A percentile compares a stretch with the other conserved stretches of the same genome.
Evolutionary conservation across 2,797 vertebrate species (phyloP).

Genomic region (Morelia viridis): DNA sequence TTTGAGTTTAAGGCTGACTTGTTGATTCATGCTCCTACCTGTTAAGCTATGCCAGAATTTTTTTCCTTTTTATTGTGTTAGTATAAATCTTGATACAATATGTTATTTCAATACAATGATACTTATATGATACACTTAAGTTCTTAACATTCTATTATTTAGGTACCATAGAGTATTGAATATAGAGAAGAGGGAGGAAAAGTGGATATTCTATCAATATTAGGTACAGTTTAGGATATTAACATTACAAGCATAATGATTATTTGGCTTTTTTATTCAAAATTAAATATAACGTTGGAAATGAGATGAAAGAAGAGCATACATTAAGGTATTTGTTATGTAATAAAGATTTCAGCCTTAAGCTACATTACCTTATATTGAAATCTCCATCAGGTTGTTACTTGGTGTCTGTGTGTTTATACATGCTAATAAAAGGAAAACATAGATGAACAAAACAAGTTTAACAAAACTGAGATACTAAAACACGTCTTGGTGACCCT

Average conservation of each 20-base stretch:
- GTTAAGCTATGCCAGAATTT: not conserved
- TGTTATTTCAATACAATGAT: not conserved
- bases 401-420: not conserved
- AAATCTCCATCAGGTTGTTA: not conserved
- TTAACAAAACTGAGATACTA: not conserved
- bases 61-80: not conserved
- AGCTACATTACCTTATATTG: not conserved
- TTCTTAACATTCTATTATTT: not conserved
- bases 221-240: not conserved
- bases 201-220: not conserved
- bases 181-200: not conserved
- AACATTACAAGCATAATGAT: not conserved
- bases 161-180: too few species aligned
- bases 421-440: not conserved
- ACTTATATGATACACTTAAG: not conserved
- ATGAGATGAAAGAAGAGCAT: not conserved
- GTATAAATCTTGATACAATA: not conserved
- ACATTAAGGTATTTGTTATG: not conserved
- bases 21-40: not conserved
- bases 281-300: not conserved
- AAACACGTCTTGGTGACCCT: too few species aligned
- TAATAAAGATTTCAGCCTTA: not conserved
- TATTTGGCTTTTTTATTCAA: not conserved
- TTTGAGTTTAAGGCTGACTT: not conserved
- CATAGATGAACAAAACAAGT: not conserved